A percentile compares a stretch with the other conserved stretches of the same genome.
Conservation (phyloP, 1,140 invertebrate species). For the Scaptomyza hsui region DNA sequence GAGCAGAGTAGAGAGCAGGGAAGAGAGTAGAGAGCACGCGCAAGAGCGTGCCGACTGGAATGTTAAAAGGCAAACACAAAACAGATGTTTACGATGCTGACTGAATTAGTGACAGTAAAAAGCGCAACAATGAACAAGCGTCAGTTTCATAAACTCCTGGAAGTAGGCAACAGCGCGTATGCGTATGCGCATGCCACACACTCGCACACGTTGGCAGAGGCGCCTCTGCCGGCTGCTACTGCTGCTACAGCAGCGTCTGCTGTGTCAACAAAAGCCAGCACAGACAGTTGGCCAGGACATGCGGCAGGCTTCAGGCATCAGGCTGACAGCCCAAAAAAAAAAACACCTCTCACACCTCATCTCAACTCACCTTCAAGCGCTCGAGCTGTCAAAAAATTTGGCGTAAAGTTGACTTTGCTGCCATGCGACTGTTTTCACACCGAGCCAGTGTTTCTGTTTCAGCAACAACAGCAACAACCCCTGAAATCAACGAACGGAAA, state of each 20-base stretch:
- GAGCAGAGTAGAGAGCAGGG: conserved; percentile 11
- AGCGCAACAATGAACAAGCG: conserved; percentile 72
- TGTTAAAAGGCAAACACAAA: conserved; percentile 71
- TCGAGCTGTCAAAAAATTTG: conserved; percentile 25
- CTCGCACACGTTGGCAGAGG: conserved; percentile 18
- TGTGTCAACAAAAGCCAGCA: conserved; percentile 42
- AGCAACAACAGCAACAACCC: conserved; percentile 1
- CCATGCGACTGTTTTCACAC: conserved; percentile 62
- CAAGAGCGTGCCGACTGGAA: conserved; percentile 48
- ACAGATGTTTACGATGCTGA: conserved; percentile 63
- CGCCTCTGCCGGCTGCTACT: background rate
- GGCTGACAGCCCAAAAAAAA: conserved; percentile 31
- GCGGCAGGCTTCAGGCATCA: conserved; percentile 16
- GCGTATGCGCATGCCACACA: conserved; percentile 65
- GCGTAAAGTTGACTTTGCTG: conserved; percentile 63
- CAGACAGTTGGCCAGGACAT: conserved; percentile 63
- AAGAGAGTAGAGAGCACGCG: conserved; percentile 6
- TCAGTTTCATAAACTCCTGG: conserved; percentile 47
- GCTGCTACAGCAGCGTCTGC: background rate
- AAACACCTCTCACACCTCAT: background rate
- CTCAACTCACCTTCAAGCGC: background rate
- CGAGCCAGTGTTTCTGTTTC: conserved; percentile 21
- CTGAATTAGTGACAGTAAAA: conserved; percentile 46
- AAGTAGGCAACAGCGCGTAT: conserved; percentile 68
- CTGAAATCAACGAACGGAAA: conserved; percentile 8